phyloP scores from a whole-genome alignment of 2,797 vertebrate species.

The Cossypha niveicapilla region DNA sequence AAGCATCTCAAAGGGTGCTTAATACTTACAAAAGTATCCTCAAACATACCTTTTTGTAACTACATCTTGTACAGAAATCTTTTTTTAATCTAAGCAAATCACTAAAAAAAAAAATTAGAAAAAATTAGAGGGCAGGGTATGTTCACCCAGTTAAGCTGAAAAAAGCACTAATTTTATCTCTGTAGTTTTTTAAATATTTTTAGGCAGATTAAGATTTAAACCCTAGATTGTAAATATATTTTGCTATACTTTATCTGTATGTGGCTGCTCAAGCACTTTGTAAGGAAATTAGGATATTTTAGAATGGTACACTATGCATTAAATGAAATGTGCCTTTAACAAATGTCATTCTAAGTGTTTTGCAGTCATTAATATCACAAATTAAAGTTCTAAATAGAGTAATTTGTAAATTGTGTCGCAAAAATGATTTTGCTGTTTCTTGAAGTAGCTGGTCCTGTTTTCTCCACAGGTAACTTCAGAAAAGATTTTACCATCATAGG shows the following conservation, averaged over 20 bases:
- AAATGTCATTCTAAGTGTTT: constrained; percentile 83
- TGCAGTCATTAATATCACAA: constrained; percentile 87
- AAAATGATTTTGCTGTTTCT: constrained; percentile 60
- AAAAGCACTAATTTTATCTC: constrained; percentile 95
- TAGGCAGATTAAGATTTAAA: constrained; percentile 85
- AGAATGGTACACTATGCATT: constrained; percentile 90
- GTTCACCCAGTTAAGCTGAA: constrained; percentile 88
- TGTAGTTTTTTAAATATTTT: constrained; percentile 86
- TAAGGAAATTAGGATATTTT: constrained; percentile 79
- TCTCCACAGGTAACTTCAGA: not conserved
- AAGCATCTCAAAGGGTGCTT: constrained; percentile 67
- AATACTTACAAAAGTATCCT: constrained; percentile 65
- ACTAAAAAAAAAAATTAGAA: constrained; percentile 54
- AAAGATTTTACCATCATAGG: not conserved
- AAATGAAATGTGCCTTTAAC: constrained; percentile 82
- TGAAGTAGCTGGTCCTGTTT: constrained; percentile 6
- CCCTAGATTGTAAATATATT: constrained; percentile 90
- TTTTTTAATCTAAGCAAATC: constrained; percentile 78
- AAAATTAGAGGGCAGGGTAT: constrained; percentile 82
- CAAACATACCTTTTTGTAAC: constrained; percentile 74
- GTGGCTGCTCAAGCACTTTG: constrained; percentile 87
- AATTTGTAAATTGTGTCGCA: constrained; percentile 75
- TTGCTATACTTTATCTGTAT: constrained; percentile 84
- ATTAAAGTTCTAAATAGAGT: constrained; percentile 87
- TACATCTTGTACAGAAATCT: constrained; percentile 77